phyloP scores from a whole-genome alignment of 2,888 invertebrate genomes.

The Plagodis dolabraria region DNA sequence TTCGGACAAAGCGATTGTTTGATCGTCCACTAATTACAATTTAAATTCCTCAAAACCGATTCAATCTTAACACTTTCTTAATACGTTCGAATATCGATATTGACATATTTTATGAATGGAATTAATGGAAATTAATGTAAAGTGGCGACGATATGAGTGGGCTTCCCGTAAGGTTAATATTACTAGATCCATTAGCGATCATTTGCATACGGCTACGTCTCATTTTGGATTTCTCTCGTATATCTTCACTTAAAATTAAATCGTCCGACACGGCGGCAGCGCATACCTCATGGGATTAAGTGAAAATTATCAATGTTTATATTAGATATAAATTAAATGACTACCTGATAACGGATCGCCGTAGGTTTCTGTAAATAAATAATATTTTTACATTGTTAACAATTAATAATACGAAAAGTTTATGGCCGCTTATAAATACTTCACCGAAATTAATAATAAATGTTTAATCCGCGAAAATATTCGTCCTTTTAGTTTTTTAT shows the following conservation, averaged over 20 bases:
- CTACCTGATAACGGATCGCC: conserved; percentile 54
- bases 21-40: conserved; percentile 38
- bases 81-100: conserved; percentile 29
- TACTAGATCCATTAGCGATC: conserved; percentile 60
- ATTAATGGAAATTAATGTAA: conserved; percentile 70
- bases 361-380: conserved; percentile 49
- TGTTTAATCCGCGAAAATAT: conserved; percentile 7
- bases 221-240: conserved; percentile 66
- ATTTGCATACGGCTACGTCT: conserved; percentile 66
- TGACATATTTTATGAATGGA: conserved; percentile 54
- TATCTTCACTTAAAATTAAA: conserved; percentile 51
- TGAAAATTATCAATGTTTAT: conserved; percentile 68
- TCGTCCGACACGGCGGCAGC: conserved; percentile 43
- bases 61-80: conserved; percentile 41
- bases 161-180: conserved; percentile 56
- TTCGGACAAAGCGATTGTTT: conserved; percentile 70
- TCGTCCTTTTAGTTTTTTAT: conserved; percentile 11
- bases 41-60: conserved; percentile 32
- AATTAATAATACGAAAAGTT: conserved; percentile 31
- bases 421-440: conserved; percentile 21
- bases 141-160: conserved; percentile 52
- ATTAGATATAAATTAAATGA: conserved; percentile 55
- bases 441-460: conserved; percentile 25
- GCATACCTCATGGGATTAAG: conserved; percentile 59
- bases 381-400: conserved; percentile 32